Evolutionary conservation across 2,113 vertebrate species (phyloP).

Genomic region (Gobiocypris rarus): DNA sequence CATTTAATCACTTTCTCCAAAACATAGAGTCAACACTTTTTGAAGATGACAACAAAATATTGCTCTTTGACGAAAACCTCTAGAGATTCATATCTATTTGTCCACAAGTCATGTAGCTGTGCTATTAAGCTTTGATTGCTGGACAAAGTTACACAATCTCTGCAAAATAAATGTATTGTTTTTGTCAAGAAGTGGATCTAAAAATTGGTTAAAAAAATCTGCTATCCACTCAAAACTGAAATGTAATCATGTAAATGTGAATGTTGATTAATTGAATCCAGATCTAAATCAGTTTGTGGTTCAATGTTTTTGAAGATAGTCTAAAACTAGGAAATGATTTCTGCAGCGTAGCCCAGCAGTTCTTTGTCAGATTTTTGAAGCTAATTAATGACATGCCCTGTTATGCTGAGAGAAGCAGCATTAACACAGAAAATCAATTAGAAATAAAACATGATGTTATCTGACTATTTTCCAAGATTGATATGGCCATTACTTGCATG

Average conservation of each 20-base stretch:
- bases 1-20: not conserved
- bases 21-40: constrained; percentile 15
- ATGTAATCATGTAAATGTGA: not conserved
- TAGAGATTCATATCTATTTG: not conserved
- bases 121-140: constrained; percentile 7
- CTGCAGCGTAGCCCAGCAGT: not conserved
- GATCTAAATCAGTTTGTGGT: constrained; percentile 11
- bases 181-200: not conserved
- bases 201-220: not conserved
- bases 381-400: constrained; percentile 40
- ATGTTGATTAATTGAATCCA: constrained; percentile 6
- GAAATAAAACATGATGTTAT: constrained; percentile 39
- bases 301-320: constrained; percentile 12
- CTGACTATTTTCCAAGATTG: constrained; percentile 18
- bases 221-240: not conserved
- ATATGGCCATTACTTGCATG: not conserved
- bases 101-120: not conserved
- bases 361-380: constrained; percentile 24
- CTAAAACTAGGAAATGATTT: not conserved
- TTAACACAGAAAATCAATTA: constrained; percentile 47
- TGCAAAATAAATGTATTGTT: not conserved
- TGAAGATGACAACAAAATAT: not conserved
- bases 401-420: not conserved
- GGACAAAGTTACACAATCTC: not conserved
- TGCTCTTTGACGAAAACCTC: not conserved